phyloP scores from a whole-genome alignment of 2,888 invertebrate species.

The Spicauda simplicius region DNA sequence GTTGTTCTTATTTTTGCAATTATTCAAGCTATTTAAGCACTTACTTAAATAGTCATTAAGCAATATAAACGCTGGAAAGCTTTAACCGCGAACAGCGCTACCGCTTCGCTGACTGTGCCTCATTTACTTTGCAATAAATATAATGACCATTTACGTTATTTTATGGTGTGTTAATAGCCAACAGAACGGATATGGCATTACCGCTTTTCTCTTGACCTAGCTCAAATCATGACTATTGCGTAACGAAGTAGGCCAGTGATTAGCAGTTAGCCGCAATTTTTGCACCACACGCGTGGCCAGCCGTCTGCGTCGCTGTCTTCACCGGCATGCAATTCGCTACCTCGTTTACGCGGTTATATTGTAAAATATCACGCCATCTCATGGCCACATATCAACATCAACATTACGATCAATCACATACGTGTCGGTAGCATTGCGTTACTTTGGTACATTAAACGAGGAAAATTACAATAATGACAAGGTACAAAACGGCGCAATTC shows the following conservation, averaged over 20 bases:
- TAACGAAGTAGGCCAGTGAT: constrained; percentile 49
- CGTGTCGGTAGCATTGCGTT: constrained; percentile 20
- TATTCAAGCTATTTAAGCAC: too few species aligned
- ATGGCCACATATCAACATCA: constrained; percentile 37
- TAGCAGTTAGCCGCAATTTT: constrained; percentile 48
- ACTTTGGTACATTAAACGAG: constrained; percentile 26
- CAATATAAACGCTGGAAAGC: not conserved
- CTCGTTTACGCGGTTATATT: constrained; percentile 41
- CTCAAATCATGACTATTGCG: constrained; percentile 54
- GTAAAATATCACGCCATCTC: constrained; percentile 38
- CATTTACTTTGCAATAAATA: constrained; percentile 16
- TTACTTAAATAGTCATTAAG: too few species aligned
- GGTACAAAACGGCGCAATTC: constrained; percentile 32
- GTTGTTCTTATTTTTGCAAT: too few species aligned
- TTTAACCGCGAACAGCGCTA: not conserved
- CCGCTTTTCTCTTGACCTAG: constrained; percentile 62
- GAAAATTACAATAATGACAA: constrained; percentile 37
- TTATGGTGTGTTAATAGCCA: constrained; percentile 36
- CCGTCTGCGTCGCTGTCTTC: constrained; percentile 23
- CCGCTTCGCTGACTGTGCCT: not conserved
- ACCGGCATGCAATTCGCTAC: constrained; percentile 40
- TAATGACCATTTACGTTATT: constrained; percentile 21
- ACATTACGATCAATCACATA: constrained; percentile 36
- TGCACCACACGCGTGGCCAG: constrained; percentile 51
- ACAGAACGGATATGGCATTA: constrained; percentile 52